phyloP scores from a whole-genome alignment of 2,888 invertebrate species.

The Neoitamus cyanurus region DNA sequence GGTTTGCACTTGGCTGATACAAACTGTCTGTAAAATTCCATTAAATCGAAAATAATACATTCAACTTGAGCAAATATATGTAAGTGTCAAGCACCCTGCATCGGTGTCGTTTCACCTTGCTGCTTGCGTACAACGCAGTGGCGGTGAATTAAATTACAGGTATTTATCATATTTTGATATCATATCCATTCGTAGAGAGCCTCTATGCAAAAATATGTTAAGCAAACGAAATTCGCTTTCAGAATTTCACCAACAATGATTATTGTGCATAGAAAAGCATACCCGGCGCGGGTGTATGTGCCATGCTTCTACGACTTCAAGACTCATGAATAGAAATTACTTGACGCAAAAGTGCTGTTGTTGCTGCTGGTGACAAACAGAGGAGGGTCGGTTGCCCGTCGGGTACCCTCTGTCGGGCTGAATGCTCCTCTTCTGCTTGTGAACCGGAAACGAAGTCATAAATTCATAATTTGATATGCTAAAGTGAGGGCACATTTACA shows the following conservation, averaged over 20 bases:
- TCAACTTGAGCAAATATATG: background rate
- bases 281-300: background rate
- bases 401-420: background rate
- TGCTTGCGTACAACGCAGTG: background rate
- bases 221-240: conserved; percentile 24
- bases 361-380: conserved; percentile 33
- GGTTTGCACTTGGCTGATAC: background rate
- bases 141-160: conserved; percentile 23
- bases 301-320: background rate
- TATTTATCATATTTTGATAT: conserved; percentile 34
- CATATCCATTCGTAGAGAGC: conserved; percentile 9
- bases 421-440: conserved; percentile 13
- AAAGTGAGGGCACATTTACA: conserved; percentile 45
- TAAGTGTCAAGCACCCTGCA: background rate
- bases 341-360: conserved; percentile 40
- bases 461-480: conserved; percentile 49
- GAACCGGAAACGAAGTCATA: conserved; percentile 46
- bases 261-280: background rate
- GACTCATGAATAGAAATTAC: conserved; percentile 47
- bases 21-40: background rate
- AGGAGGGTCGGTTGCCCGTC: background rate
- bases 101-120: background rate
- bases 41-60: background rate
- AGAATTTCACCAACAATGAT: conserved; percentile 30
- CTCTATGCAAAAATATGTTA: conserved; percentile 38